phyloP scores from a whole-genome alignment of 2,797 vertebrate species.

The Nasua narica region DNA sequence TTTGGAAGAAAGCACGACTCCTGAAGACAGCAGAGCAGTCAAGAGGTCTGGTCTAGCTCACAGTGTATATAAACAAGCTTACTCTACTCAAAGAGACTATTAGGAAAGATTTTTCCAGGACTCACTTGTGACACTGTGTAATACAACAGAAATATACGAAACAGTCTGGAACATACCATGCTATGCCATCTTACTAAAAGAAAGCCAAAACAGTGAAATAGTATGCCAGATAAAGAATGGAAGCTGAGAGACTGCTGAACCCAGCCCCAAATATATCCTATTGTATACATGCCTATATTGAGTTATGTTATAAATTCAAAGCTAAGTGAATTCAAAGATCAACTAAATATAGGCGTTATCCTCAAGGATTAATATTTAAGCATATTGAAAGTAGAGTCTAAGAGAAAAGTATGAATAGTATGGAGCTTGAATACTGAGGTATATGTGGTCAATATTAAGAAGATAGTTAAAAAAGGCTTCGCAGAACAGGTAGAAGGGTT shows the following conservation, averaged over 20 bases:
- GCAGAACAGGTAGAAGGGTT: neutral
- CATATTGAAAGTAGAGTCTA: neutral
- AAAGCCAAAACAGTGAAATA: neutral
- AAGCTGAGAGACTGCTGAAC: neutral
- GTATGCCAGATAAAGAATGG: neutral
- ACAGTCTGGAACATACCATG: neutral
- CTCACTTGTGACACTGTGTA: neutral
- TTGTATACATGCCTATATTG: neutral
- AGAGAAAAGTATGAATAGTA: neutral
- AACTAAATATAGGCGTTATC: neutral
- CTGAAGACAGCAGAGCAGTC: neutral
- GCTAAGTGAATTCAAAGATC: neutral
- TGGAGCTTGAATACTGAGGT: neutral
- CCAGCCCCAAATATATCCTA: neutral
- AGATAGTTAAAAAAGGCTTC: neutral
- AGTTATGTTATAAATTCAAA: neutral
- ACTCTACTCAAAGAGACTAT: neutral
- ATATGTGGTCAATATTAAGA: neutral
- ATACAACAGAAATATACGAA: neutral
- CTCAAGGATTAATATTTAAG: neutral
- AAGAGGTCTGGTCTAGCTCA: neutral
- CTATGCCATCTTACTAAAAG: neutral
- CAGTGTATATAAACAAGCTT: neutral
- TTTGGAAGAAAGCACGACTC: neutral
- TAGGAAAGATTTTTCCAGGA: neutral